Conservation (phyloP, 2,888 invertebrate species). For the Criorhina ranunculi region DNA sequence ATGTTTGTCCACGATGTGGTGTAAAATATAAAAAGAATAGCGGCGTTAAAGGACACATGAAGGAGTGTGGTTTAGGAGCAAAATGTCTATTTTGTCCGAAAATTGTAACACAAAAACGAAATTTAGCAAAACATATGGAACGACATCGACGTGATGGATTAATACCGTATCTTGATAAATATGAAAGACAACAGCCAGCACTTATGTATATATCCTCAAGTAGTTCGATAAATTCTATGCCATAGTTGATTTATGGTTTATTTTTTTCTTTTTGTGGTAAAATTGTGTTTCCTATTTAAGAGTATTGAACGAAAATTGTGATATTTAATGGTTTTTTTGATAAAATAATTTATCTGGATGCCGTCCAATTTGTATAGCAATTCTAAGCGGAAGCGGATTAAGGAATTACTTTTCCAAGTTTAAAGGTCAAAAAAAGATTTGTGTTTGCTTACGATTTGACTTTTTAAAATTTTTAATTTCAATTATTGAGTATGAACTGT, state of each 20-base stretch:
- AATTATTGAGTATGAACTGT: too few species aligned
- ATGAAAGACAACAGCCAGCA: constrained; percentile 7
- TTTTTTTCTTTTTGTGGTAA: constrained; percentile 9
- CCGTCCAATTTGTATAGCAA: constrained; percentile 23
- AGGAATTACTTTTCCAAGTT: not conserved
- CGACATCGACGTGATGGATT: constrained; percentile 71
- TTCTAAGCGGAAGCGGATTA: not conserved
- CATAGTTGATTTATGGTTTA: constrained; percentile 15
- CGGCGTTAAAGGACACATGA: constrained; percentile 78
- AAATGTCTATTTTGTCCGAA: constrained; percentile 79
- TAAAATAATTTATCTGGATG: constrained; percentile 8
- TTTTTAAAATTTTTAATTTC: too few species aligned
- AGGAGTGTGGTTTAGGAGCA: constrained; percentile 79
- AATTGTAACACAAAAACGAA: constrained; percentile 79
- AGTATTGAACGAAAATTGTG: constrained; percentile 29
- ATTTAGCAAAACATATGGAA: constrained; percentile 79
- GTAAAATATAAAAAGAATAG: constrained; percentile 79
- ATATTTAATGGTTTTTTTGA: constrained; percentile 36
- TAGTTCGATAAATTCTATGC: constrained; percentile 5
- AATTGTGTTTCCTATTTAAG: constrained; percentile 41
- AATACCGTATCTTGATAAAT: constrained; percentile 46
- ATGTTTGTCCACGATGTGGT: constrained; percentile 79
- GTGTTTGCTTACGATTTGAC: too few species aligned
- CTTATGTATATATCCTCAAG: constrained; percentile 12
- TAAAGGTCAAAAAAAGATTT: too few species aligned